Evolutionary conservation across 2,888 invertebrate species (phyloP), one percentile per base, ranked within the genome.

Genomic region (Ophraella communa): DNA sequence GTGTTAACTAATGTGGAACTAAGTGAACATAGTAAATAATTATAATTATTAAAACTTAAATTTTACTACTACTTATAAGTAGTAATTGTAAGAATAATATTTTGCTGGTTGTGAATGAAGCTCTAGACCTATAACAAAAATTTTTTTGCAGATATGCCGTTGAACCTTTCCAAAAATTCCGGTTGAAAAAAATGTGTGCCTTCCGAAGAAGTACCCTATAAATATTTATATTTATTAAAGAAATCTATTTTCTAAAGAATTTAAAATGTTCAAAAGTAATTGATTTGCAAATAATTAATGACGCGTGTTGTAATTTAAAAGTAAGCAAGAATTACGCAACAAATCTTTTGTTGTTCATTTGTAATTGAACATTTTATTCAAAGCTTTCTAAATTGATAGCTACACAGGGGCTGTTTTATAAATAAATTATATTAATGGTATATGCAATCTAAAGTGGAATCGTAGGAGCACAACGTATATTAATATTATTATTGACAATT

Each of bases 141-240:
- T 49, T 57, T 70, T 73, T 69, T 68, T 77, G 69, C 87, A 94
- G 94, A 94, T 91, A 90, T 92, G 87, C 94, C 94, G 83, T 86
- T 94, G 83, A 94, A 94, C 85, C 87, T 94, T 85, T 94, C 93
- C 80, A 94, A 94, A 87, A 93, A 93, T 87, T 85, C 86, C 79
- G 86, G 86, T 81, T 87, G 84, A 86, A 81, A 71, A 45, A 69
- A 71, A 68, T 72, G 68, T 66, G 79, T 79, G 79, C 79, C 80
- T 80, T 80, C 66, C 66, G 21, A 30, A 47, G 47, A 47, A 57
- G 35, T 47, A 57, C 24, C 47, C 17, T 47, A 39, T 39, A 39
- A 33, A 27, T 33, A 47, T n/a, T n/a, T 33, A 42, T 47, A 55
- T 54, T 42, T 54, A 44, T 24, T 11, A 33, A 45, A 56, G 30